Base-by-base conservation (phyloP, 2,888 invertebrate genomes). In the Trypoxylon attenuatum region DNA sequence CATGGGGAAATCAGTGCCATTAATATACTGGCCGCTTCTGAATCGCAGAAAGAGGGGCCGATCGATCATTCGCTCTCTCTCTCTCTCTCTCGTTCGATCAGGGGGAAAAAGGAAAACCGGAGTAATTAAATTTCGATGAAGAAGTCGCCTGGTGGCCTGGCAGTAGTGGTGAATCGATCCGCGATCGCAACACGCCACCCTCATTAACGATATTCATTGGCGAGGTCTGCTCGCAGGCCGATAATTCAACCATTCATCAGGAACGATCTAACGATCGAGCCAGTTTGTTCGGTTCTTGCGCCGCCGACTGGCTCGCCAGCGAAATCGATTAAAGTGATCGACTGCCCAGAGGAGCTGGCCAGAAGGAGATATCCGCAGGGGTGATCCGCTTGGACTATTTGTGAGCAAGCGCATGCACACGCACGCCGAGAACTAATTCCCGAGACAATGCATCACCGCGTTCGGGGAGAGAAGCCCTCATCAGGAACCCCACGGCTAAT, bases 171-270 rank as follows among this genome's bases (percentile, higher is more conserved):
- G 77, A 80, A 80, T 79, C 71, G 67, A 71, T 77, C 71, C 75
- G 41, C 55, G 64, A 54, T 56, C 65, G 55, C 57, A 54, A 52
- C 64, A 58, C 52, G 71, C 72, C 66, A 71, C 70, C 71, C 80
- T 82, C 77, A 80, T 82, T 78, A 81, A 80, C 73, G 75, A 78
- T 80, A 81, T 79, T 79, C 79, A 79, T 81, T 77, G 76, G 69
- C 74, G n/a, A n/a, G n/a, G 76, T 69, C 69, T 76, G 71, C 71
- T 61, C 70, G n/a, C n/a, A n/a, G n/a, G 77, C 77, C 75, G 79
- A 83, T 82, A 82, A 83, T 83, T 79, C 77, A 77, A 73, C 82
- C 80, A 83, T 80, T 80, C 80, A 78, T 83, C 80, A 80, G 77
- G 55, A n/a, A 49, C 67, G 71, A 77, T 78, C 79, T 77, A 75